phyloP scores from a whole-genome alignment of 2,888 invertebrate genomes.

The Andricus curvator region DNA sequence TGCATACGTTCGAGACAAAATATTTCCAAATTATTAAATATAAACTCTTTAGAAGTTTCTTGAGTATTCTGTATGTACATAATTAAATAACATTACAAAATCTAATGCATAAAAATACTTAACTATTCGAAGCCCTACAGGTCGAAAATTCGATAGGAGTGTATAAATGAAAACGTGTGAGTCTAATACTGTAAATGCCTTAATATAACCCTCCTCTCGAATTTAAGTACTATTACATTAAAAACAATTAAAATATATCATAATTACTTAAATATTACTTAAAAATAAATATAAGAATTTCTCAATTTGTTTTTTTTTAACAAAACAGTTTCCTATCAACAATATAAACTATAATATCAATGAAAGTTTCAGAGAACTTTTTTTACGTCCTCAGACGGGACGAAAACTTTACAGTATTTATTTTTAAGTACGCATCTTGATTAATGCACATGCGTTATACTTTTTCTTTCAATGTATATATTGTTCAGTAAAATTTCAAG shows the following conservation, averaged over 20 bases:
- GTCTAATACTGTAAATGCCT: slow-evolving; percentile 34
- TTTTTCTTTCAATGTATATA: neutral
- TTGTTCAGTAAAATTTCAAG: slow-evolving; percentile 18
- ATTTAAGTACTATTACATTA: slow-evolving; percentile 16
- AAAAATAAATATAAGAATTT: neutral
- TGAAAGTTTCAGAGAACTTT: neutral
- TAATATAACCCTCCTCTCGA: slow-evolving; percentile 13
- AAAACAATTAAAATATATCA: slow-evolving; percentile 22
- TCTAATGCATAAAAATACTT: neutral
- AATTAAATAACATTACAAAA: neutral
- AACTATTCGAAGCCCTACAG: neutral
- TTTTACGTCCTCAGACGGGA: neutral
- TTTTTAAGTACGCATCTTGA: slow-evolving; percentile 2
- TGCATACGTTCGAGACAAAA: neutral
- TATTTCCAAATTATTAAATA: neutral
- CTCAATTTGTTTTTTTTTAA: neutral
- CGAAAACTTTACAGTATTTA: neutral
- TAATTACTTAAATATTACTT: neutral
- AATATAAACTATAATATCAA: slow-evolving; percentile 14
- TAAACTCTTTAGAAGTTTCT: neutral
- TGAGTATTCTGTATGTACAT: slow-evolving; percentile 7
- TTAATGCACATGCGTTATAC: slow-evolving; percentile 7
- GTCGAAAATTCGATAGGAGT: slow-evolving; percentile 3
- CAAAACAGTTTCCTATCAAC: slow-evolving; percentile 22
- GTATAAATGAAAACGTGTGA: slow-evolving; percentile 23